Evolutionary conservation across 2,888 invertebrate species (phyloP).

Genomic region (Eurytoma adleriae): DNA sequence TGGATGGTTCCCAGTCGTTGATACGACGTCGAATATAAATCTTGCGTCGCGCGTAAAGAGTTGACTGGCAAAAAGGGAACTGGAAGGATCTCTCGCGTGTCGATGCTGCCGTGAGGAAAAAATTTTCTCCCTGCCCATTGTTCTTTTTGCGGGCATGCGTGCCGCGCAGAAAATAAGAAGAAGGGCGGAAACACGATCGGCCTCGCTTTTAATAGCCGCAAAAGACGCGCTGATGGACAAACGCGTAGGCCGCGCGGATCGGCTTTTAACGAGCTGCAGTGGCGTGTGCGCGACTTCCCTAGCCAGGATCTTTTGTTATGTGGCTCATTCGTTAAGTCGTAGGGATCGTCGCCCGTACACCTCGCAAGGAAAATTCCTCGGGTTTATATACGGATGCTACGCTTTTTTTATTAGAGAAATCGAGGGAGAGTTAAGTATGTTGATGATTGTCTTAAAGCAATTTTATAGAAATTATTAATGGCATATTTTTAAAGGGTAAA

Average conservation of each 20-base stretch:
- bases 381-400: too few species aligned
- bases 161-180: conserved; percentile 9
- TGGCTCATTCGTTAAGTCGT: conserved; percentile 14
- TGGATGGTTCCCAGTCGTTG: conserved; percentile 31
- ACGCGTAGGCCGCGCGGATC: conserved; percentile 32
- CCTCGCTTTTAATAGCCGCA: conserved; percentile 44
- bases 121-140: conserved; percentile 19
- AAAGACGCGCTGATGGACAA: conserved; percentile 48
- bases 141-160: conserved; percentile 9
- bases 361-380: too few species aligned
- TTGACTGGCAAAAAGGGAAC: not conserved
- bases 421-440: too few species aligned
- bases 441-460: too few species aligned
- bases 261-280: conserved; percentile 35
- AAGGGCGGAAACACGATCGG: conserved; percentile 37
- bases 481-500: too few species aligned
- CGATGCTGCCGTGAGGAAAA: not conserved
- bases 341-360: too few species aligned
- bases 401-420: too few species aligned
- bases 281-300: not conserved
- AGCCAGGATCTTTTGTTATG: not conserved
- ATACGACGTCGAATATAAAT: conserved; percentile 35
- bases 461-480: too few species aligned
- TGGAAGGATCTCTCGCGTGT: not conserved
- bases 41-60: not conserved